These are phyloP conservation scores for Oxyura jamaicensis DNA, from an alignment of 2,113 vertebrate genomes.

Conservation along the genomic window DNA sequence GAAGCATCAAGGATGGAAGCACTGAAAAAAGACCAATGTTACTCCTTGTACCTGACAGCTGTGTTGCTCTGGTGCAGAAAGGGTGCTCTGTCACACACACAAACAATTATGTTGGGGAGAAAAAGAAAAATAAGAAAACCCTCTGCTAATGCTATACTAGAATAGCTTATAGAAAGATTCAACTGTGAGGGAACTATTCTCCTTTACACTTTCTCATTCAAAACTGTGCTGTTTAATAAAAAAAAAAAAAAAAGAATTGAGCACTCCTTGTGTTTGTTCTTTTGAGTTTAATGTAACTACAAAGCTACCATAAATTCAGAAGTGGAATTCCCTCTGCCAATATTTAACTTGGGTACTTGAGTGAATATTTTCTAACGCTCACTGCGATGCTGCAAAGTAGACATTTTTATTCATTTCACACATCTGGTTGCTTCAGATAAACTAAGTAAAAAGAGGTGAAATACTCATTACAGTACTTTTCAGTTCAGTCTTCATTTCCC, in stretches of 20 bases:
- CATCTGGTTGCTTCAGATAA: conserved; percentile 33
- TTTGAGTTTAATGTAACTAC: not conserved
- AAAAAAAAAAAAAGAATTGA: not conserved
- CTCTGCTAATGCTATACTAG: not conserved
- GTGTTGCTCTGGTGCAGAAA: not conserved
- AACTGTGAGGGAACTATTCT: not conserved
- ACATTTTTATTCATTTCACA: not conserved
- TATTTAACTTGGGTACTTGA: conserved; percentile 18
- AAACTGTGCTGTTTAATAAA: not conserved
- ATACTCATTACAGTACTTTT: conserved; percentile 30
- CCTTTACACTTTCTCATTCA: not conserved
- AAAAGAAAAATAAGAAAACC: too few species aligned
- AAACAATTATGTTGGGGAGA: not conserved
- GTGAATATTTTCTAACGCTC: not conserved
- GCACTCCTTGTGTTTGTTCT: not conserved
- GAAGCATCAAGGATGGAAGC: not conserved
- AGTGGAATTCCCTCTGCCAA: not conserved
- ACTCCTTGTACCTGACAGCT: not conserved
- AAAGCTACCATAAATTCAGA: not conserved
- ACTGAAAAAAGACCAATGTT: not conserved
- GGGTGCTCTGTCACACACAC: not conserved
- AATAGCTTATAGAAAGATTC: not conserved
- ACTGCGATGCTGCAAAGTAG: not conserved
- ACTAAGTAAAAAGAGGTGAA: conserved; percentile 20
- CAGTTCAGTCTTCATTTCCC: not conserved